These are phyloP conservation scores for Apamea epomidion DNA, from an alignment of 2,888 invertebrate genomes.

Conservation along the genomic window DNA sequence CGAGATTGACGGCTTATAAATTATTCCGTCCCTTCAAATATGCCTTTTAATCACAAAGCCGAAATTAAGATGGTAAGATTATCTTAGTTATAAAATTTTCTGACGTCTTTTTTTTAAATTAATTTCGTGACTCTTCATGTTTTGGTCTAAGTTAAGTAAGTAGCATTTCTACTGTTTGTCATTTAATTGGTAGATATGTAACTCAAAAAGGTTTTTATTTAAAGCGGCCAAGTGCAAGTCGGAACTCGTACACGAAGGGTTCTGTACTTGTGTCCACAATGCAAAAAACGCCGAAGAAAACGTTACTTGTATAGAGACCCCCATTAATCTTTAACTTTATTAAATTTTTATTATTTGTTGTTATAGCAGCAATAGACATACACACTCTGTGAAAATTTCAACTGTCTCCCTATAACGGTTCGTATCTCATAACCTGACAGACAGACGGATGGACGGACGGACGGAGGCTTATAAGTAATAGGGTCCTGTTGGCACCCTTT, in stretches of 20 bases:
- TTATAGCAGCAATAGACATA: background rate
- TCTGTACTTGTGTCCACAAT: background rate
- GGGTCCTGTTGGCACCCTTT: too few species aligned
- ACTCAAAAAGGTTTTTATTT: background rate
- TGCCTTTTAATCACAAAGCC: conserved; percentile 50
- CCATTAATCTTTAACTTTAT: too few species aligned
- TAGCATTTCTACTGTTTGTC: background rate
- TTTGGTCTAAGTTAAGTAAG: background rate
- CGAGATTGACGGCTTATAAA: conserved; percentile 61
- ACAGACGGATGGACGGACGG: too few species aligned
- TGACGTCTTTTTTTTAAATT: background rate
- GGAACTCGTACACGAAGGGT: background rate
- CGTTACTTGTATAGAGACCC: background rate
- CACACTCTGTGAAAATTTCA: too few species aligned
- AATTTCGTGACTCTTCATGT: background rate
- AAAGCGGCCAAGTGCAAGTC: background rate
- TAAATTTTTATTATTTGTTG: background rate
- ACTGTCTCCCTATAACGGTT: too few species aligned
- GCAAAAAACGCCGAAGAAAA: background rate
- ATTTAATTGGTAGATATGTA: background rate
- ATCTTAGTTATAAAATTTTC: conserved; percentile 41
- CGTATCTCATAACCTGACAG: too few species aligned
- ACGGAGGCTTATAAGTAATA: too few species aligned
- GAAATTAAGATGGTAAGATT: conserved; percentile 49
- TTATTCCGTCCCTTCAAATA: conserved; percentile 58